Percentiles rank a stretch among this genome's conserved stretches.
Evolutionary conservation across 2,888 invertebrate genomes (phyloP).

Genomic region (Dolichomitus sp.): DNA sequence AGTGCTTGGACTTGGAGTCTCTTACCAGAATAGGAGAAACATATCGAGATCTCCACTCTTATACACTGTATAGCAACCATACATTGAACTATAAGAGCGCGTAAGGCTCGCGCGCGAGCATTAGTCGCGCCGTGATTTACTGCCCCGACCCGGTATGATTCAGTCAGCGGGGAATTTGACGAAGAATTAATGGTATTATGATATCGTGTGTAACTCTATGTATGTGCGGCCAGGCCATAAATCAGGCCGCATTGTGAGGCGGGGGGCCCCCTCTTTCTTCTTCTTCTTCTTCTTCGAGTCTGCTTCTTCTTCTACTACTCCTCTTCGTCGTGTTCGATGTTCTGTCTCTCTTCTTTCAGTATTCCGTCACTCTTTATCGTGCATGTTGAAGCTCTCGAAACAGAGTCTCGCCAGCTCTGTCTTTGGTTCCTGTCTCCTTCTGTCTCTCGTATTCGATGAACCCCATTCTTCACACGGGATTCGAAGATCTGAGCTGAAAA

Average conservation of each 20-base stretch:
- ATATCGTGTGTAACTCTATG: slow-evolving; percentile 86
- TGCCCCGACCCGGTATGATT: slow-evolving; percentile 84
- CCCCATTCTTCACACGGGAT: slow-evolving; percentile 2
- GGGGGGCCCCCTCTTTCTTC: slow-evolving; percentile 83
- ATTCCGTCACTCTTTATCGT: slow-evolving; percentile 86
- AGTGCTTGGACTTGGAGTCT: neutral
- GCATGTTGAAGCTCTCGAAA: slow-evolving; percentile 50
- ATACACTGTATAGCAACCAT: neutral
- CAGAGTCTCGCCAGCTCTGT: slow-evolving; percentile 17
- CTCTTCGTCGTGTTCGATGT: slow-evolving; percentile 84
- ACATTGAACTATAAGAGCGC: slow-evolving; percentile 49
- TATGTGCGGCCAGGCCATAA: slow-evolving; percentile 85
- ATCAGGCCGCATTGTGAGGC: slow-evolving; percentile 85
- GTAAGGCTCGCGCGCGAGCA: slow-evolving; percentile 79
- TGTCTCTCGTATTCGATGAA: slow-evolving; percentile 44
- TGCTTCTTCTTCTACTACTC: slow-evolving; percentile 85
- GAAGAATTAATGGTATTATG: slow-evolving; percentile 86
- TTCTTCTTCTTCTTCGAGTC: slow-evolving; percentile 85
- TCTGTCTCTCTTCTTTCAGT: slow-evolving; percentile 87
- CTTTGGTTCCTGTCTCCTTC: neutral
- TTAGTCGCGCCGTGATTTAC: slow-evolving; percentile 86
- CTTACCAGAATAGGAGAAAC: slow-evolving; percentile 19
- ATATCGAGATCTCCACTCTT: slow-evolving; percentile 20
- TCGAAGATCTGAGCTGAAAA: slow-evolving; percentile 10
- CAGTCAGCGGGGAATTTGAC: slow-evolving; percentile 86